Evolutionary conservation across 2,797 vertebrate species (phyloP).

Genomic region (Rhinichthys osculus): DNA sequence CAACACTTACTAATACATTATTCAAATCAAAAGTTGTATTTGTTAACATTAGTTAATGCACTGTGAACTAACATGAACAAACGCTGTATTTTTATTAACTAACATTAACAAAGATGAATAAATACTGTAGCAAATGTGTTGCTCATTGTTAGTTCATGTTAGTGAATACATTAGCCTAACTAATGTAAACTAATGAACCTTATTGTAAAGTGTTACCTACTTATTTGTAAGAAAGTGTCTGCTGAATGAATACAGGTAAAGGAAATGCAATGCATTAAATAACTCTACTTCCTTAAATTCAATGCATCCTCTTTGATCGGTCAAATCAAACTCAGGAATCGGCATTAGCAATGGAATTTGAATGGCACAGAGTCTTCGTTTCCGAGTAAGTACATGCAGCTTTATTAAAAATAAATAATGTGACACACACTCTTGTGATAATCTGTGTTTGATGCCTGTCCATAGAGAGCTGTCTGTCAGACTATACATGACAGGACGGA

Average conservation of each 20-base stretch:
- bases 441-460: neutral
- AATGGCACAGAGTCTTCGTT: neutral
- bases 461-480: neutral
- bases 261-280: neutral
- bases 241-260: neutral
- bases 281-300: neutral
- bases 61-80: too few species aligned
- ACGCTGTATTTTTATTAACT: too few species aligned
- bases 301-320: neutral
- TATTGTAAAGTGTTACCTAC: too few species aligned
- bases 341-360: neutral
- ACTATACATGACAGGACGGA: constrained; percentile 54
- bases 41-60: too few species aligned
- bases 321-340: neutral
- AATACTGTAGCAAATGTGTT: too few species aligned
- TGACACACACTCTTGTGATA: neutral
- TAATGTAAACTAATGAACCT: too few species aligned
- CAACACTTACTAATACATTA: too few species aligned
- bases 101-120: too few species aligned
- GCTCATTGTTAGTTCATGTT: too few species aligned
- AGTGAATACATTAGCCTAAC: too few species aligned
- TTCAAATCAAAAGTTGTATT: too few species aligned
- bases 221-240: neutral
- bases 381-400: neutral
- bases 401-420: constrained; percentile 26